A percentile compares a stretch with the other conserved stretches of the same genome.
Conservation (phyloP, 2,113 vertebrate species). For the Siniperca chuatsi region DNA sequence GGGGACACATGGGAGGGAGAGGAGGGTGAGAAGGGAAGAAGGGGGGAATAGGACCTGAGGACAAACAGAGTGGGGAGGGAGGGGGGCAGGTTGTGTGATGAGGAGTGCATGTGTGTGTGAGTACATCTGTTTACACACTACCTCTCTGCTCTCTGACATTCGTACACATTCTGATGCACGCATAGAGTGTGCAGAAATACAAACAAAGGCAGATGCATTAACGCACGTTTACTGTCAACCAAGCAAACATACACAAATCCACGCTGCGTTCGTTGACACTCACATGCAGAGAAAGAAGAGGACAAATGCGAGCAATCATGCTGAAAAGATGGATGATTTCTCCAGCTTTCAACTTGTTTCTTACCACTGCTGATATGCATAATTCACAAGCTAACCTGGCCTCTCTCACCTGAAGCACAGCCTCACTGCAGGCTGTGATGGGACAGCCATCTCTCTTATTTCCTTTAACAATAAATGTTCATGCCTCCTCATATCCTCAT, state of each 20-base stretch:
- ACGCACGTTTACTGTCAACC: background rate
- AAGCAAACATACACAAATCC: background rate
- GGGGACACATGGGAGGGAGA: constrained; percentile 85
- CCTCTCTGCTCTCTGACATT: constrained; percentile 42
- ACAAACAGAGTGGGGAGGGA: constrained; percentile 80
- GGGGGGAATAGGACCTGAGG: constrained; percentile 85
- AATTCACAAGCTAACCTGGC: constrained; percentile 71
- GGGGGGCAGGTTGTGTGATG: constrained; percentile 57
- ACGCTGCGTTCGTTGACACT: background rate
- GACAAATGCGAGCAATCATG: constrained; percentile 6
- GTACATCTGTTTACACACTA: constrained; percentile 64
- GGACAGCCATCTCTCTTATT: constrained; percentile 73
- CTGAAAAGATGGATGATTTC: constrained; percentile 44
- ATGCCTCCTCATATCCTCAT: constrained; percentile 66
- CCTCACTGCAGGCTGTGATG: constrained; percentile 57
- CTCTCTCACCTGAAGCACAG: constrained; percentile 68
- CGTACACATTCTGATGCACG: constrained; percentile 72
- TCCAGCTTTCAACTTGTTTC: constrained; percentile 43
- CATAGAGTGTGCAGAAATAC: constrained; percentile 21
- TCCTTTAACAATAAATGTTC: constrained; percentile 81
- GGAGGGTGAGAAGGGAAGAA: constrained; percentile 82
- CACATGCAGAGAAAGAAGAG: background rate
- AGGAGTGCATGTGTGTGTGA: constrained; percentile 50
- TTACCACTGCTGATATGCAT: constrained; percentile 56
- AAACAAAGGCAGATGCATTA: constrained; percentile 31